A percentile compares a stretch with the other conserved stretches of the same genome.
These are phyloP conservation scores for Barypeithes pellucidus DNA, from an alignment of 2,888 invertebrate species.

Conservation along the genomic window DNA sequence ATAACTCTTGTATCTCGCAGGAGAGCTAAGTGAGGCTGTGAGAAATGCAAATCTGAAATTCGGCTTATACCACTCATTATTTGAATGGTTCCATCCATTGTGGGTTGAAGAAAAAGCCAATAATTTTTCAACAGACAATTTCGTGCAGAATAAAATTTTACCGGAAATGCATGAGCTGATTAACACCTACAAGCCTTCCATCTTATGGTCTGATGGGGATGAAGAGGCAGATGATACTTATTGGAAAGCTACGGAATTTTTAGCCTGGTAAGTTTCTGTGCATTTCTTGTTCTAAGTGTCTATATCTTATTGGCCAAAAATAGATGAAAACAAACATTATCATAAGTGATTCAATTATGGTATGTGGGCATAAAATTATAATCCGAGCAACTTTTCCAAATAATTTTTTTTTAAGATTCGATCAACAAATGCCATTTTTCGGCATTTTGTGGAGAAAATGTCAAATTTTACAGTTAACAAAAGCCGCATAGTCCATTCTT, in stretches of 20 bases:
- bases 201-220: constrained; percentile 96
- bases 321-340: too few species aligned
- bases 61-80: constrained; percentile 89
- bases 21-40: constrained; percentile 81
- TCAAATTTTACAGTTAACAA: too few species aligned
- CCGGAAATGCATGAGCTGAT: constrained; percentile 89
- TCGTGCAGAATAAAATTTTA: constrained; percentile 81
- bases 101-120: constrained; percentile 81
- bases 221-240: constrained; percentile 91
- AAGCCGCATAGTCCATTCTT: too few species aligned
- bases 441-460: too few species aligned
- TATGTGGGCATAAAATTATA: too few species aligned
- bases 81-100: constrained; percentile 91
- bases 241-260: constrained; percentile 88
- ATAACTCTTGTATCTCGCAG: too few species aligned
- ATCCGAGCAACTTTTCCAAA: too few species aligned
- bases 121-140: constrained; percentile 78
- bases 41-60: constrained; percentile 78
- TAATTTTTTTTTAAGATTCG: too few species aligned
- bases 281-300: too few species aligned
- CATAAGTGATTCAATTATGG: too few species aligned
- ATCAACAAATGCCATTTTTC: too few species aligned
- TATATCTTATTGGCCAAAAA: too few species aligned
- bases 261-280: constrained; percentile 86
- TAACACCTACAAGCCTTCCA: constrained; percentile 79